These are phyloP conservation scores for Drosophila burlai DNA, from an alignment of 1,140 invertebrate genomes.

Conservation along the genomic window DNA sequence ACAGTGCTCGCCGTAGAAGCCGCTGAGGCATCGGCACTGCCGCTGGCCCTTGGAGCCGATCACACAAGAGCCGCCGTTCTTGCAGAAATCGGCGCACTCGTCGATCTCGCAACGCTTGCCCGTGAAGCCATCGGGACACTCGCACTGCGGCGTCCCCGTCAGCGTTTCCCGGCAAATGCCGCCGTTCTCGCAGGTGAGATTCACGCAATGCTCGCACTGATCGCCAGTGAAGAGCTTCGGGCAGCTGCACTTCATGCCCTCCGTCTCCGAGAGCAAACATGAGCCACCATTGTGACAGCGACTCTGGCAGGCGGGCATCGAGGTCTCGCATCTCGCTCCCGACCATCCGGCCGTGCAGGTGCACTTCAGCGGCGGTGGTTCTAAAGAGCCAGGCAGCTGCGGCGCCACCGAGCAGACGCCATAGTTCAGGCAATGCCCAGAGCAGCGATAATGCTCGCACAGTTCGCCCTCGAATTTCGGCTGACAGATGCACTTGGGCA, in stretches of 20 bases:
- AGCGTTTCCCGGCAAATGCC: constrained; percentile 81
- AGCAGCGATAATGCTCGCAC: constrained; percentile 89
- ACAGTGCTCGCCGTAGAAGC: constrained; percentile 87
- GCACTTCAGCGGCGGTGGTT: constrained; percentile 85
- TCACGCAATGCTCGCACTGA: constrained; percentile 83
- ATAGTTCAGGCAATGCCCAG: constrained; percentile 88
- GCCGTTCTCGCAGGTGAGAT: constrained; percentile 80
- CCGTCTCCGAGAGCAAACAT: constrained; percentile 68
- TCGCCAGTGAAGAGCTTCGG: constrained; percentile 73
- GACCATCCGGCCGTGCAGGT: constrained; percentile 88
- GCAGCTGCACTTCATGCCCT: constrained; percentile 81
- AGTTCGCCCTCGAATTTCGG: constrained; percentile 87
- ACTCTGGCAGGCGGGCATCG: constrained; percentile 86
- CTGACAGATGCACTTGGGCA: constrained; percentile 87
- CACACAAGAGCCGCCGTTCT: constrained; percentile 87
- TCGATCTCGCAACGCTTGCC: constrained; percentile 82
- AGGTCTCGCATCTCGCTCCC: constrained; percentile 89
- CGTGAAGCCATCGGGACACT: constrained; percentile 85
- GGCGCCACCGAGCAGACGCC: constrained; percentile 87
- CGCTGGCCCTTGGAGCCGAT: constrained; percentile 82
- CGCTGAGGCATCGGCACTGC: constrained; percentile 86
- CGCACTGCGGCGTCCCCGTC: constrained; percentile 86
- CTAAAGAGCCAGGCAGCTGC: constrained; percentile 62
- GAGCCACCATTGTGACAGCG: constrained; percentile 82
- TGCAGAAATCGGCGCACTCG: constrained; percentile 86